Percentiles rank a stretch among this genome's conserved stretches.
Evolutionary conservation across 2,888 invertebrate species (phyloP).

Genomic region (Pseudoips prasinana): DNA sequence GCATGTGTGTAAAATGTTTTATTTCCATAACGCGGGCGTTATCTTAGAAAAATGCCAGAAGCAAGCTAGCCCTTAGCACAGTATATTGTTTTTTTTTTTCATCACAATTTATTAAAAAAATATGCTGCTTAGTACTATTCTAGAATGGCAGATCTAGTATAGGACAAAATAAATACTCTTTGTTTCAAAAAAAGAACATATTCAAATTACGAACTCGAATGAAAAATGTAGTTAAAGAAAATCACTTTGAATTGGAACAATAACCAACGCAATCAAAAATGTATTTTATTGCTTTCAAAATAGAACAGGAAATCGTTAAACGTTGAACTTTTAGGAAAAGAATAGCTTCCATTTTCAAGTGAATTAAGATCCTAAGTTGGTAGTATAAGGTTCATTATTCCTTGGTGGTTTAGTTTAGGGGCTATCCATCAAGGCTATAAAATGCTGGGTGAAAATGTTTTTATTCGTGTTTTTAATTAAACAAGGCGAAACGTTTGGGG

Average conservation of each 20-base stretch:
- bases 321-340: conserved; percentile 55
- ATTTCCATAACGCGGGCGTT: too few species aligned
- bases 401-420: conserved; percentile 27
- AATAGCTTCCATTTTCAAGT: conserved; percentile 21
- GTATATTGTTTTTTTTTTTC: too few species aligned
- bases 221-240: too few species aligned
- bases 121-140: too few species aligned
- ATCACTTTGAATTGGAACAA: conserved; percentile 28
- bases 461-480: conserved; percentile 80
- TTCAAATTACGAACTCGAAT: too few species aligned
- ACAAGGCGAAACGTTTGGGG: conserved; percentile 60
- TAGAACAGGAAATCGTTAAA: conserved; percentile 72
- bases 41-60: too few species aligned
- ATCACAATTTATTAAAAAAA: too few species aligned
- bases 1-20: too few species aligned
- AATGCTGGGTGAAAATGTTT: conserved; percentile 64
- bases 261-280: conserved; percentile 56
- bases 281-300: conserved; percentile 66
- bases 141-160: too few species aligned
- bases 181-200: too few species aligned
- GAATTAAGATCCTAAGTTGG: neutral
- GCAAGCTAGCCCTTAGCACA: too few species aligned
- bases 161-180: too few species aligned
- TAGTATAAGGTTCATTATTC: conserved; percentile 39
- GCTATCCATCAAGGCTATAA: conserved; percentile 74